Evolutionary conservation across 2,797 vertebrate species (phyloP).

Genomic region (Aplochiton taeniatus): DNA sequence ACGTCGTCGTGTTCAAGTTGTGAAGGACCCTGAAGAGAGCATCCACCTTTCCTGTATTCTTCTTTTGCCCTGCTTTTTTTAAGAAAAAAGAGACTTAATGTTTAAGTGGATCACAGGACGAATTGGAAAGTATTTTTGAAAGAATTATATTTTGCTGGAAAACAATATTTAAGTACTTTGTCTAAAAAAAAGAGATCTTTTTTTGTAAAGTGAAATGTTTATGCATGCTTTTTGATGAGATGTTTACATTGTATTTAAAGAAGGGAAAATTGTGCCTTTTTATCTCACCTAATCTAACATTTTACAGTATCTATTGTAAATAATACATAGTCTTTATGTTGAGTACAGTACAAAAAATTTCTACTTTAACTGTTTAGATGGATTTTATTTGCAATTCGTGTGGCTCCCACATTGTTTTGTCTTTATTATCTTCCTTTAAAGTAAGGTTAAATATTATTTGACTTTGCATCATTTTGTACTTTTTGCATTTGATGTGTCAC

Average conservation of each 20-base stretch:
- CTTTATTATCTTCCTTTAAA: slow-evolving; percentile 60
- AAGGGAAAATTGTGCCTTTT: slow-evolving; percentile 99
- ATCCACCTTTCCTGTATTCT: slow-evolving; percentile 70
- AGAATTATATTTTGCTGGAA: slow-evolving; percentile 99
- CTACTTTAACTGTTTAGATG: slow-evolving; percentile 77
- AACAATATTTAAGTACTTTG: slow-evolving; percentile 99
- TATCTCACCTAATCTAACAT: slow-evolving; percentile 96
- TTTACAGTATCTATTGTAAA: slow-evolving; percentile 98
- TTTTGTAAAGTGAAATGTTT: slow-evolving; percentile 98
- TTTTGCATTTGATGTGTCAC: slow-evolving; percentile 61
- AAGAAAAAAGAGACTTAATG: slow-evolving; percentile 78
- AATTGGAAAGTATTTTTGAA: slow-evolving; percentile 99
- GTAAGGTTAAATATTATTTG: slow-evolving; percentile 54
- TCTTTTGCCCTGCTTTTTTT: slow-evolving; percentile 32
- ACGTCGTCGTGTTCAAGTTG: slow-evolving; percentile 86
- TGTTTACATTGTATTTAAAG: slow-evolving; percentile 99
- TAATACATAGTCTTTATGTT: slow-evolving; percentile 86
- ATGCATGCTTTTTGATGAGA: slow-evolving; percentile 97
- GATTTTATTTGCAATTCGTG: slow-evolving; percentile 56
- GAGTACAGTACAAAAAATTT: slow-evolving; percentile 87
- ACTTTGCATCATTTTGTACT: slow-evolving; percentile 50
- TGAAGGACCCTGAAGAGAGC: slow-evolving; percentile 87
- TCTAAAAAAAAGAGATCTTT: slow-evolving; percentile 88
- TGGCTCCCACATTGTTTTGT: slow-evolving; percentile 60
- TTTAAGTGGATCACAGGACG: slow-evolving; percentile 92